Conservation (phyloP, 2,888 invertebrate species). For the Phorcus lineatus region DNA sequence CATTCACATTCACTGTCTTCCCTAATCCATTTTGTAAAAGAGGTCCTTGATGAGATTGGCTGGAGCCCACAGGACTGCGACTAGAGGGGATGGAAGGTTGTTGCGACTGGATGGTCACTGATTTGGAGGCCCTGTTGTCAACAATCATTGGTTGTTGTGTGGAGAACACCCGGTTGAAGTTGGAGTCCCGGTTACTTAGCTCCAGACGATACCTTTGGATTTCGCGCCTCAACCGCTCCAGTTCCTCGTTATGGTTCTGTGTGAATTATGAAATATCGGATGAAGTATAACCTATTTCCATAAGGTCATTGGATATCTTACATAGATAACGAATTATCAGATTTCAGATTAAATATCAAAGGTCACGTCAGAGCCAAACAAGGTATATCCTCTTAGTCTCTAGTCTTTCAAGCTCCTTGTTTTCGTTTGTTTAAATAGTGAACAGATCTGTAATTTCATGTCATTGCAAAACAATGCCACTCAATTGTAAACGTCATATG, state of each 20-base stretch:
- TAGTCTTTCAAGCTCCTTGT: no score
- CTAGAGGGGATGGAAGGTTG: background rate
- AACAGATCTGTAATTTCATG: no score
- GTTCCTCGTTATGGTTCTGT: conserved; percentile 68
- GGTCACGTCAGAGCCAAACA: no score
- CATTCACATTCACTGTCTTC: background rate
- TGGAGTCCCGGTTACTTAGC: conserved; percentile 70
- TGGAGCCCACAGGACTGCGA: background rate
- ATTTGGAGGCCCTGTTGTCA: conserved; percentile 42
- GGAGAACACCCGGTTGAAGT: conserved; percentile 73
- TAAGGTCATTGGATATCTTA: no score
- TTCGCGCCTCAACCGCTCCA: conserved; percentile 69
- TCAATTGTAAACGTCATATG: no score
- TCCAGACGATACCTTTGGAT: conserved; percentile 71
- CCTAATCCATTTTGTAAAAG: background rate
- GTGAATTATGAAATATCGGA: background rate
- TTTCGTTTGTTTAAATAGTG: no score
- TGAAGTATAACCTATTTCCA: no score
- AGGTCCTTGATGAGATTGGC: background rate
- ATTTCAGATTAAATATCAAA: no score
- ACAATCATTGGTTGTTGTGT: conserved; percentile 67
- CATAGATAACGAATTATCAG: no score
- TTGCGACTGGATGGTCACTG: background rate
- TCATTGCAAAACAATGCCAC: no score
- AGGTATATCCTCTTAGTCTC: no score